Evolutionary conservation across 1,140 invertebrate species (phyloP).

Genomic region (Lamellibrachia luymesi): DNA sequence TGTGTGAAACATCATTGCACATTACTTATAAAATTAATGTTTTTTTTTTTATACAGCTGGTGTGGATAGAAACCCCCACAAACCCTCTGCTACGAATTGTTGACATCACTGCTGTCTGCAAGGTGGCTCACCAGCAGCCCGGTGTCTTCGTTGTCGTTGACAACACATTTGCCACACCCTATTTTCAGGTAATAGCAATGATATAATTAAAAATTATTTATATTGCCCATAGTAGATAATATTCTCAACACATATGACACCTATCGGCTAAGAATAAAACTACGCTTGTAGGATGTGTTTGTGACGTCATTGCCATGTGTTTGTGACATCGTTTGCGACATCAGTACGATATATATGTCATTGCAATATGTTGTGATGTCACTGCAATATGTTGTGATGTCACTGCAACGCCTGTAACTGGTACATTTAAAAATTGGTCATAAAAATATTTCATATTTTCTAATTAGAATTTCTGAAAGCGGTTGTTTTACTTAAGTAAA

Average conservation of each 20-base stretch:
- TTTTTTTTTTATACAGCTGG: constrained; percentile 61
- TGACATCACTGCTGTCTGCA: constrained; percentile 78
- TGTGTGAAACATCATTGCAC: neutral
- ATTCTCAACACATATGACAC: neutral
- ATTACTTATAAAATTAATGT: neutral
- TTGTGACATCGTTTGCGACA: neutral
- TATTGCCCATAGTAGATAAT: neutral
- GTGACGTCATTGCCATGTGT: neutral
- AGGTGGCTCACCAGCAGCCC: constrained; percentile 62
- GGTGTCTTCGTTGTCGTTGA: constrained; percentile 87
- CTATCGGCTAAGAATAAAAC: no score
- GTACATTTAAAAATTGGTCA: no score
- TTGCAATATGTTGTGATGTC: neutral
- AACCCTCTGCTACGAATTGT: constrained; percentile 91
- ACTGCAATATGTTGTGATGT: neutral
- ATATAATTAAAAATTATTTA: constrained; percentile 21
- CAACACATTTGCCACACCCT: constrained; percentile 96
- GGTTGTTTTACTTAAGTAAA: no score
- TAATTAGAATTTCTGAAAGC: no score
- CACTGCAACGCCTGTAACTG: no score
- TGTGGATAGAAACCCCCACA: constrained; percentile 98
- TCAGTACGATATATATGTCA: neutral
- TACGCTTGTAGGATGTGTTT: no score
- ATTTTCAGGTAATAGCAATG: constrained; percentile 69
- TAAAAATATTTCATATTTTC: no score